phyloP scores from a whole-genome alignment of 2,888 invertebrate genomes.

The Lepetodrilus schrolli region DNA sequence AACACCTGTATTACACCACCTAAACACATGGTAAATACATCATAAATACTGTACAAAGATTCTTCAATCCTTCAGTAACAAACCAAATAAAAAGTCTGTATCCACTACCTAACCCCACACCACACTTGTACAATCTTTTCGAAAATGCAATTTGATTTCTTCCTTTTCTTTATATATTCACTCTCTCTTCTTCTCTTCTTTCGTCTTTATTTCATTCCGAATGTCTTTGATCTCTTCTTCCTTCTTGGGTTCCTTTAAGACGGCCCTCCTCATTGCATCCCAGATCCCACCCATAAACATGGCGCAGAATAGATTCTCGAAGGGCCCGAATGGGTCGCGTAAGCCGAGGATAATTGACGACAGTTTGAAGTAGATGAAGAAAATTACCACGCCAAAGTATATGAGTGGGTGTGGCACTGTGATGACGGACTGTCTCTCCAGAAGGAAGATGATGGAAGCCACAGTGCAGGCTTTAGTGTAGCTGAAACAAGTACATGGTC shows the following conservation, averaged over 20 bases:
- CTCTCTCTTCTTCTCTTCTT: slow-evolving; percentile 70
- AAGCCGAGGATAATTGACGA: slow-evolving; percentile 96
- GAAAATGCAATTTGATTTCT: not conserved
- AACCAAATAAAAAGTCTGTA: no score
- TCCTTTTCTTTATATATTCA: slow-evolving; percentile 35
- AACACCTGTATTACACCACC: no score
- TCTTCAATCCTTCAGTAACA: no score
- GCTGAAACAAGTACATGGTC: slow-evolving; percentile 81
- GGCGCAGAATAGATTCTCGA: slow-evolving; percentile 98
- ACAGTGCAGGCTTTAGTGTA: slow-evolving; percentile 96
- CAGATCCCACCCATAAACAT: slow-evolving; percentile 93
- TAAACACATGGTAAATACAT: no score
- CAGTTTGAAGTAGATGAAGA: slow-evolving; percentile 96
- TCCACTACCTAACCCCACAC: no score
- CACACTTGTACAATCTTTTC: no score
- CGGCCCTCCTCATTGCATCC: slow-evolving; percentile 94
- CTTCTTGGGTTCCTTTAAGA: slow-evolving; percentile 78
- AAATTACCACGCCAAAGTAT: slow-evolving; percentile 97
- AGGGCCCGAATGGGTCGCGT: slow-evolving; percentile 98
- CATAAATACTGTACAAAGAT: no score
- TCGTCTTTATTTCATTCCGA: slow-evolving; percentile 62
- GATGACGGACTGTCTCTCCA: slow-evolving; percentile 96
- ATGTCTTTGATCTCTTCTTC: slow-evolving; percentile 56
- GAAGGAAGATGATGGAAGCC: slow-evolving; percentile 94
- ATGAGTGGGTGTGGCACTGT: slow-evolving; percentile 97